phyloP scores from a whole-genome alignment of 2,113 vertebrate species.

The Boulengeromyrus knoepffleri region DNA sequence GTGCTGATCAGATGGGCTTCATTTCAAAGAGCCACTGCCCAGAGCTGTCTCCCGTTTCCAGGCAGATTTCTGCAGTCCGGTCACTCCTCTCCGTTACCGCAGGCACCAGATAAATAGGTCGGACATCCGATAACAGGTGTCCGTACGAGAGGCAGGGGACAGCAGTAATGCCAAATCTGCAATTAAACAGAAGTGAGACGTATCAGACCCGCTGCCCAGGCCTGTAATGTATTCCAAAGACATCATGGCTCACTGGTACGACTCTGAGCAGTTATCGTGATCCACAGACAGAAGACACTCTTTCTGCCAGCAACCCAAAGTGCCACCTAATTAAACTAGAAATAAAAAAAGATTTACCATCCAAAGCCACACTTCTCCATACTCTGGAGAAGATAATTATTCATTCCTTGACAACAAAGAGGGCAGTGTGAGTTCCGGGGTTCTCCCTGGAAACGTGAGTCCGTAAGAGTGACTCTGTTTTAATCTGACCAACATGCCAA shows the following conservation, averaged over 20 bases:
- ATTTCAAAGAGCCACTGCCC: slow-evolving; percentile 54
- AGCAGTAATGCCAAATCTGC: slow-evolving; percentile 17
- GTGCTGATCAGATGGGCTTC: slow-evolving; percentile 44
- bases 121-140: slow-evolving; percentile 60
- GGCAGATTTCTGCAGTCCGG: slow-evolving; percentile 29
- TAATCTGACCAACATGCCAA: slow-evolving; percentile 52
- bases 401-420: slow-evolving; percentile 53
- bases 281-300: slow-evolving; percentile 56
- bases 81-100: slow-evolving; percentile 38
- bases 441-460: slow-evolving; percentile 37
- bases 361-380: slow-evolving; percentile 45
- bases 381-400: slow-evolving; percentile 57
- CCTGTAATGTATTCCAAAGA: slow-evolving; percentile 45
- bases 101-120: slow-evolving; percentile 50
- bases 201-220: not conserved
- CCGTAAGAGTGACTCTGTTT: slow-evolving; percentile 36
- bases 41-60: slow-evolving; percentile 41
- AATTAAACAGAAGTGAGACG: slow-evolving; percentile 14
- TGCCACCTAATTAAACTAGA: slow-evolving; percentile 65
- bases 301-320: slow-evolving; percentile 57
- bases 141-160: slow-evolving; percentile 16
- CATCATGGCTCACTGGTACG: slow-evolving; percentile 6
- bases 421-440: slow-evolving; percentile 53
- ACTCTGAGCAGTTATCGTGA: not conserved
- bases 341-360: slow-evolving; percentile 51